Base-by-base conservation (phyloP, 2,113 vertebrate species). In the Ivindomyrus marchei region DNA sequence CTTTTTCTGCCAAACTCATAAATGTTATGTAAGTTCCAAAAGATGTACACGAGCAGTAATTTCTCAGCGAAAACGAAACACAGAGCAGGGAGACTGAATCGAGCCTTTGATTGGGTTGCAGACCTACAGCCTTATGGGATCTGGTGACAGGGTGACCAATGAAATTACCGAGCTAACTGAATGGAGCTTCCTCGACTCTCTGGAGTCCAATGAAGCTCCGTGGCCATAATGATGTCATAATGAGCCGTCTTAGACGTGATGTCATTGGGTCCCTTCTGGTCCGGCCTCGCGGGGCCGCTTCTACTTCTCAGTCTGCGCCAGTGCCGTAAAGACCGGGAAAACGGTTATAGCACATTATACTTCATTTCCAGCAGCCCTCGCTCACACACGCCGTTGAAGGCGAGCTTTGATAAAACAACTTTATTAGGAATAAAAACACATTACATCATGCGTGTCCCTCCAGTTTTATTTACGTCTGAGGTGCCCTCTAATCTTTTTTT, bases 381-480 rank as follows among this genome's bases (percentile, higher is more conserved):
- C 74, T 80, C 74, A 42, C 74, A 80, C 74, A 80, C 15, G 36
- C 74, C 36, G 13, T 80, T 42, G 74, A 88, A 88, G 47, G 24
- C n/a, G n/a, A n/a, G 70, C 27, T 49, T 36, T 52, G 88, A 39
- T 77, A 70, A 56, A 87, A 88, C 58, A 10, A 15, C 45, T 45
- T 88, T 88, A 66, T 88, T 88, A 47, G 42, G 62, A 47, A 88
- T 86, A 53, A 87, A 88, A 39, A 83, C 62, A 85, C 42, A 88
- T 62, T 21, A 89, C 80, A 88, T 89, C 80, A 50, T 42, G 21
- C 47, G 8, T 39, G 53, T n/a, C 83, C 85, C 52, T 21, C 77
- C 90, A 89, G 89, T 86, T 74, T 91, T 56, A 53, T 88, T 89
- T 80, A 17, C 0, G 9, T 85, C 77, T 89, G 13, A 88, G 70